Base-by-base conservation (phyloP, 1,140 invertebrate genomes). In the Drosophila pseudoananassae region DNA sequence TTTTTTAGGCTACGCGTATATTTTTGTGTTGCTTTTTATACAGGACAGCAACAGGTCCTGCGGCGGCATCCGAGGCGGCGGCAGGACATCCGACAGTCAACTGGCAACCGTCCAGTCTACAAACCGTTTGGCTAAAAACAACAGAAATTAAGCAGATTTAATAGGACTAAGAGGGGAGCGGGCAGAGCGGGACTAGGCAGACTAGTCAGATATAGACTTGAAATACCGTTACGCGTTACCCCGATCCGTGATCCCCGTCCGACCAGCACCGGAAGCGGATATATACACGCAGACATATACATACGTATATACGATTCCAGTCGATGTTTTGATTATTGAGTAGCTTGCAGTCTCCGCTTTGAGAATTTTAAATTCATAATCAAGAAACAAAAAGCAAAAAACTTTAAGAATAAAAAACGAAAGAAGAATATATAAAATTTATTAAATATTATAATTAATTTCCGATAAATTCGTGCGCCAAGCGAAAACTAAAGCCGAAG, bases 81-180 rank as follows among this genome's bases (percentile, higher is more conserved):
- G 31, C 45, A 58, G 66, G 76, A 70, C 78, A 55, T 78, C 33
- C 33, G 33, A 12, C 74, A 75, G 74, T 71, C 68, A 81, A 87
- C 82, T 87, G 83, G 83, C 83, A 63, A 87, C 83, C 83, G 83
- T 87, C 83, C 83, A 87, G 83, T 87, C 83, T 87, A 87, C 83
- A 87, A 88, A 43, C 14, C n/a, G 75, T 84, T 85, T 43, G 40
- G 76, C 73, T 81, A 85, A 79, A 70, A 77, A 46, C 65, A 74
- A 45, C 55, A 43, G 59, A 56, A 56, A 38, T 50, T 40, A 15
- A 43, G 15, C n/a, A 14, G 15, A 43, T 43, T 15, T n/a, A 15
- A 43, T 52, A 66, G 61, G 45, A 40, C 61, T 57, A 58, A 49
- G 54, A 17, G 29, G 29, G 45, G 54, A 54, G 8, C 43, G 4